phyloP scores from a whole-genome alignment of 2,888 invertebrate species.

The Tuta absoluta region DNA sequence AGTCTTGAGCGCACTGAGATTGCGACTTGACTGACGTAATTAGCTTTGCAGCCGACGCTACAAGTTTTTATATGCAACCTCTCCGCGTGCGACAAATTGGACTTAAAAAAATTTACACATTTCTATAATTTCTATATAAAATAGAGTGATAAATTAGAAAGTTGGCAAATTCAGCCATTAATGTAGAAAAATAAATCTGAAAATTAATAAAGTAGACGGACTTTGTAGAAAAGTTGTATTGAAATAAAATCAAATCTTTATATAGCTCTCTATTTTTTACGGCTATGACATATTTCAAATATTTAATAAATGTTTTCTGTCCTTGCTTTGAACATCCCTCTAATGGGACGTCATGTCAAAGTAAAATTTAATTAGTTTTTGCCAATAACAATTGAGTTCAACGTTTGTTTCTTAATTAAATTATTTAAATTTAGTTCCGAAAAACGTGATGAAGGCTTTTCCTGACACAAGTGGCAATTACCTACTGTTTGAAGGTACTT shows the following conservation, averaged over 20 bases:
- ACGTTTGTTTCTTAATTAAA: not conserved
- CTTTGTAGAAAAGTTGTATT: too few relatives aligned
- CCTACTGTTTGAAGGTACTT: not conserved
- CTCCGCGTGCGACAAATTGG: not conserved
- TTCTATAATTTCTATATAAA: too few relatives aligned
- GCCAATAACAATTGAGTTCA: not conserved
- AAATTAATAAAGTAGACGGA: too few relatives aligned
- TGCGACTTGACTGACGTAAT: conserved; percentile 18
- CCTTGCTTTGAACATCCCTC: not conserved
- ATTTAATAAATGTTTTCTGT: too few relatives aligned
- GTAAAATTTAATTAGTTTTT: not conserved
- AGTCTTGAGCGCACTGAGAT: not conserved
- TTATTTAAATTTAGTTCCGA: not conserved
- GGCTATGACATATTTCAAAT: too few relatives aligned
- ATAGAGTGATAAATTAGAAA: too few relatives aligned
- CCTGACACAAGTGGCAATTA: not conserved
- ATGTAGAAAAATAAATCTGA: too few relatives aligned
- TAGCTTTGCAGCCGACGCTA: conserved; percentile 3
- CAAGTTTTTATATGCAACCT: not conserved
- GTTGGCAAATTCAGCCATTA: too few relatives aligned
- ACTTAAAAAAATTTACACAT: not conserved
- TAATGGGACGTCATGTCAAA: not conserved
- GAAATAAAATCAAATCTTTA: too few relatives aligned
- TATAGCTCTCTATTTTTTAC: too few relatives aligned
- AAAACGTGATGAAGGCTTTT: not conserved